Conservation (phyloP, 2,113 vertebrate species). For the Peucedramus taeniatus region DNA sequence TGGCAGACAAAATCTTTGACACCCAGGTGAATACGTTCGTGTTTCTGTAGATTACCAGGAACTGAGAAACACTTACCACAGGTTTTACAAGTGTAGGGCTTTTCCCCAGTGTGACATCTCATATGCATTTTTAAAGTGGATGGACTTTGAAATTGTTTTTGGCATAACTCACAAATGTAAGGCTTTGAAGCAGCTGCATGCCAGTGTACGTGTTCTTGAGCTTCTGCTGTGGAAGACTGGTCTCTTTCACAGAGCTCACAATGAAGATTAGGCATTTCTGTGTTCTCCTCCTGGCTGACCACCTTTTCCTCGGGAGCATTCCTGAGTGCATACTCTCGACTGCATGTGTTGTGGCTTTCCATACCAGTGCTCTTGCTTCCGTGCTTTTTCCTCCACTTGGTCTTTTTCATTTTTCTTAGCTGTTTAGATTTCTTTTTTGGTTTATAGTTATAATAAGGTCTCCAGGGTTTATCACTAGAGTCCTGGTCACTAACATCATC, state of each 20-base stretch:
- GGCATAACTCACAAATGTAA: conserved; percentile 86
- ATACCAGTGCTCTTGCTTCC: neutral
- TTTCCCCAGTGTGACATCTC: conserved; percentile 85
- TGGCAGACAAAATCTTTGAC: conserved; percentile 88
- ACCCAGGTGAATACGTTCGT: conserved; percentile 73
- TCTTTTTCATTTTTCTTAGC: conserved; percentile 82
- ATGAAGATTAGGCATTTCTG: conserved; percentile 70
- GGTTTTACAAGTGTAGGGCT: conserved; percentile 85
- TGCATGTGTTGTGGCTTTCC: conserved; percentile 1
- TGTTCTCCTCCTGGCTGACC: conserved; percentile 50
- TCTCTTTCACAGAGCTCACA: conserved; percentile 74
- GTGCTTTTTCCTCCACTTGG: conserved; percentile 76
- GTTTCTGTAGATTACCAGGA: conserved; percentile 80
- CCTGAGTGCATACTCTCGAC: conserved; percentile 49
- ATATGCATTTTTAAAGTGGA: conserved; percentile 90
- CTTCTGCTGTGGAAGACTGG: conserved; percentile 57
- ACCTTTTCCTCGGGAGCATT: conserved; percentile 60
- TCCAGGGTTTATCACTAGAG: conserved; percentile 90
- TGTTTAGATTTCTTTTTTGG: conserved; percentile 91
- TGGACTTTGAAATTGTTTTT: conserved; percentile 87
- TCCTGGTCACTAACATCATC: conserved; percentile 91
- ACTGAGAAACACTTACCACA: conserved; percentile 91
- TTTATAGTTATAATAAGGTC: conserved; percentile 97
- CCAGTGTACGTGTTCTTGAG: conserved; percentile 72
- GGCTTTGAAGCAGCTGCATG: conserved; percentile 73